Base-by-base conservation (phyloP, 2,113 vertebrate species). In the Condylura cristata region DNA sequence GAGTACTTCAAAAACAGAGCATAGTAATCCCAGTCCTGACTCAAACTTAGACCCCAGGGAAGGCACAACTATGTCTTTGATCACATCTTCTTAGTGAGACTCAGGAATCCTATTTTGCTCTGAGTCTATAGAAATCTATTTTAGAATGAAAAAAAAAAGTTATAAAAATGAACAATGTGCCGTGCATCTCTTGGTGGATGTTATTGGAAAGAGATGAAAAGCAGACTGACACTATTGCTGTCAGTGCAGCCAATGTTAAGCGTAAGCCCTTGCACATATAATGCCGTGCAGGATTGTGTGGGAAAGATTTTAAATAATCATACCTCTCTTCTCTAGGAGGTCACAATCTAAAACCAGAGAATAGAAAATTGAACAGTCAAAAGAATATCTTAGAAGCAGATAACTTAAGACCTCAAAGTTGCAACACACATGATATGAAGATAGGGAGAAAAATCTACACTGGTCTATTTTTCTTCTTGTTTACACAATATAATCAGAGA, bases 101-200 rank as follows among this genome's bases (percentile, higher is more conserved):
- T 91, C 37, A 34, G 80, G 48, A 91, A 92, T 90, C 30, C 72
- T 76, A 72, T 94, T 90, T 65, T 90, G 53, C 41, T 96, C 88
- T 80, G 81, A 94, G 81, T 46, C 34, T 83, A 39, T 37, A 72
- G 37, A 81, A 84, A 66, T 91, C 28, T 85, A 20, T 85, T 84
- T 85, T 70, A 37, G 76, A 44, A 61, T 87, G 34, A 65, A 87
- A 93, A 86, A 93, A 86, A 95, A 46, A 51, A 56, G 34, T 65
- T 89, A 72, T 76, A 65, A 86, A 94, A 87, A 56, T 60, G 30
- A 75, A 53, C 12, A 76, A 74, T 48, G 17, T 80, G 30, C 60
- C 48, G 76, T 71, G n/a, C 22, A 48, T 65, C 66, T 17, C n/a
- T 51, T 76, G 51, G 24, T 44, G 26, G 46, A 56, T 94, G 34